These are phyloP conservation scores for Ammodytes marinus DNA, from an alignment of 2,113 vertebrate species.

Conservation along the genomic window DNA sequence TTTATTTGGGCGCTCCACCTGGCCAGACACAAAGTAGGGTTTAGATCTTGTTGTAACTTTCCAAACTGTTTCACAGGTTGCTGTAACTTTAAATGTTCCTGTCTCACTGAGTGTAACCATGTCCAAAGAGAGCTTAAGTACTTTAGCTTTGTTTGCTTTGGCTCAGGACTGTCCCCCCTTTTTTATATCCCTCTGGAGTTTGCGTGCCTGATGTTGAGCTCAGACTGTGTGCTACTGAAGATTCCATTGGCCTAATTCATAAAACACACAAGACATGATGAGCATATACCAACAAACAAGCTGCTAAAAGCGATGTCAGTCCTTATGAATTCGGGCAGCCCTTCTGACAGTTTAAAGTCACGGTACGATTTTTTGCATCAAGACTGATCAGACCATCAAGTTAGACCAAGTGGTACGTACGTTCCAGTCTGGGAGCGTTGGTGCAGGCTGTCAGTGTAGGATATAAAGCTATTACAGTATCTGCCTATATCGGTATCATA, in stretches of 20 bases:
- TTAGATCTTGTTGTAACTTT: no score
- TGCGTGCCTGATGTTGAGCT: not conserved
- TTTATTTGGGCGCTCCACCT: no score
- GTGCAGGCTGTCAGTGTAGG: not conserved
- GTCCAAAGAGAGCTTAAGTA: not conserved
- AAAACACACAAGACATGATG: not conserved
- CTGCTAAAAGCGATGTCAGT: not conserved
- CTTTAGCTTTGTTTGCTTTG: not conserved
- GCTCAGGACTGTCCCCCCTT: not conserved
- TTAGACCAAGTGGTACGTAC: not conserved
- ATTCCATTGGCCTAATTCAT: not conserved
- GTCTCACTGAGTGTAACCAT: no score
- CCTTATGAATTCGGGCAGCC: not conserved
- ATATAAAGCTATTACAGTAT: not conserved
- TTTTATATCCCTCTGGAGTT: not conserved
- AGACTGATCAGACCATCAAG: constrained; percentile 7
- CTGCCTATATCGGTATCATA: not conserved
- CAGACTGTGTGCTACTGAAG: not conserved
- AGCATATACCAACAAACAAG: not conserved
- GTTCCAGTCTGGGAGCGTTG: constrained; percentile 2
- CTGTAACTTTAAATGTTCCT: not conserved
- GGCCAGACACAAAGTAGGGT: no score
- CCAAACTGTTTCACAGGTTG: not conserved
- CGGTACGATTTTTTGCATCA: not conserved
- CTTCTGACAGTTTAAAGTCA: not conserved